Base-by-base conservation (phyloP, 2,797 vertebrate genomes). In the Echiichthys vipera region DNA sequence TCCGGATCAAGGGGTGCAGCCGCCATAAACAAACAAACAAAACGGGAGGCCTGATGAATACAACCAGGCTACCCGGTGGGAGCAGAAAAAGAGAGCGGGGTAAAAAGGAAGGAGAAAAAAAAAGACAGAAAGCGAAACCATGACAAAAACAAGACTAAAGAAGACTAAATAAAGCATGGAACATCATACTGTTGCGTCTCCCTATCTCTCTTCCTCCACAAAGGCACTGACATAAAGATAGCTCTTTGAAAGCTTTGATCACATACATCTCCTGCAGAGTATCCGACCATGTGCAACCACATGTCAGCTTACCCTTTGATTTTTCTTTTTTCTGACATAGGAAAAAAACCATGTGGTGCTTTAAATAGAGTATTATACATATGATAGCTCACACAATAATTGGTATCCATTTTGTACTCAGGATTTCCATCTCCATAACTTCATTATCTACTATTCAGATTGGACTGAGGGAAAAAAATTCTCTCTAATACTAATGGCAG, bases 21-120 rank as follows among this genome's bases (percentile, higher is more conserved):
- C 63, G 40, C 71, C 76, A 34, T 88, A 88, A 87, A 92, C 85
- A 89, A 92, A 92, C 80, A 83, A 87, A 91, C 74, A 84, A 80
- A 89, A 75, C 25, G n/a, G 83, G 54, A 74, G 61, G 57, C 74
- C 78, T 89, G 78, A 88, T 85, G 81, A 91, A 86, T 79, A 89
- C 81, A 81, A 80, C 77, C 45, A 43, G 39, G 77, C 75, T 78
- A 65, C 67, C 84, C 57, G 5, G 67, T 57, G 73, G 83, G 81
- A 81, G 69, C 51, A 51, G n/a, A 29, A 62, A 81, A 34, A 49
- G 66, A 77, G 65, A 63, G 27, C 7, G n/a, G 30, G 58, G 46
- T 39, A 61, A 42, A 61, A 42, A 74, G 18, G 8, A 46, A 3
- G 10, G 11, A 20, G 24, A 25, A 1, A 2, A 2, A 7, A 5